A percentile compares a stretch with the other conserved stretches of the same genome.
Evolutionary conservation across 2,797 vertebrate species (phyloP).

Genomic region (Tenualosa ilisha): DNA sequence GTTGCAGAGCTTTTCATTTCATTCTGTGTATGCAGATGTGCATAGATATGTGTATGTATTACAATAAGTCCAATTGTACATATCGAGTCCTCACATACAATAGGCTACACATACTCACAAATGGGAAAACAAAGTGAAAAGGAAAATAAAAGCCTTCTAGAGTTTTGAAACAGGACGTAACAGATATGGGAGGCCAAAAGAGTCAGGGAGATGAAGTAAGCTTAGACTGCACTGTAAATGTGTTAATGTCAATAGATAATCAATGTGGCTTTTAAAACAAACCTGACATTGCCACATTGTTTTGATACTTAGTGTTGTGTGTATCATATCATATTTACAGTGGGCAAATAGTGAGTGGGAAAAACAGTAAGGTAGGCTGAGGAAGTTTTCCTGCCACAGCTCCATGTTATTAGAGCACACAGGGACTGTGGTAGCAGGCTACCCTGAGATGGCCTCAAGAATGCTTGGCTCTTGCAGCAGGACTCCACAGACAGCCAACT

Average conservation of each 20-base stretch:
- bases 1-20: too few species aligned
- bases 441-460: conserved; percentile 54
- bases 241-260: neutral
- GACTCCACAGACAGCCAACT: conserved; percentile 43
- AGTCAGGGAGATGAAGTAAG: neutral
- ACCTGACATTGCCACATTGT: neutral
- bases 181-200: neutral
- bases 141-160: neutral
- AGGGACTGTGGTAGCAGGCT: conserved; percentile 27
- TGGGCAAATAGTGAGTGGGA: neutral
- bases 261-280: neutral
- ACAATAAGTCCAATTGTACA: too few species aligned
- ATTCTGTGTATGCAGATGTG: too few species aligned
- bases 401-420: conserved; percentile 26
- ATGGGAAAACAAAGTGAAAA: neutral
- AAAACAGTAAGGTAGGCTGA: neutral
- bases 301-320: neutral
- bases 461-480: conserved; percentile 43
- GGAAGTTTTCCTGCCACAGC: neutral
- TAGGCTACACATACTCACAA: neutral
- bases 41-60: too few species aligned
- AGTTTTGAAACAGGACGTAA: neutral
- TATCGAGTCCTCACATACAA: too few species aligned
- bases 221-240: neutral
- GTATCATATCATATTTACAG: neutral